Evolutionary conservation across 2,888 invertebrate genomes (phyloP).

Genomic region (Eupeodes latifasciatus): DNA sequence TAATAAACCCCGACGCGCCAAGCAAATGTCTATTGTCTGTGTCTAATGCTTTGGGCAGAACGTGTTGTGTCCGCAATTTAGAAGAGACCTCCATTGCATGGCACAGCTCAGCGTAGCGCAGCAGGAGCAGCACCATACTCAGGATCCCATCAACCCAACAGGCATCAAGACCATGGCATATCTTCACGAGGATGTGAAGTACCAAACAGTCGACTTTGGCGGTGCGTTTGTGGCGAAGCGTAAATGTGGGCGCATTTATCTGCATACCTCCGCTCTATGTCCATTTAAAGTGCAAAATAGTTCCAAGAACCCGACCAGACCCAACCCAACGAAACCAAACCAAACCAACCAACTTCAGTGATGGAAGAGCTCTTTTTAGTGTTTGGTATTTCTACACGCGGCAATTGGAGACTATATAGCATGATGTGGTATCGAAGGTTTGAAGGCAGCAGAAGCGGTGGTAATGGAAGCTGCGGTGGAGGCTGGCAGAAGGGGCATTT

Average conservation of each 20-base stretch:
- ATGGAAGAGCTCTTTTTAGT: constrained; percentile 18
- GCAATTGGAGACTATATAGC: neutral
- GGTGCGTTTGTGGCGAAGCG: constrained; percentile 38
- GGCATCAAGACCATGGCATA: neutral
- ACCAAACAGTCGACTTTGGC: constrained; percentile 49
- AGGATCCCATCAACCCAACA: neutral
- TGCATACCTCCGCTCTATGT: constrained; percentile 3
- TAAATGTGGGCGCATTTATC: constrained; percentile 7
- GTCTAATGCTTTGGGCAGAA: constrained; percentile 58
- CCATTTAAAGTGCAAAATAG: constrained; percentile 36
- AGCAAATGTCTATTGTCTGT: constrained; percentile 43
- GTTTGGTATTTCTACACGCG: neutral
- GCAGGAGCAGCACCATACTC: no score
- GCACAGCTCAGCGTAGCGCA: no score
- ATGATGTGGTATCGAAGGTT: constrained; percentile 3
- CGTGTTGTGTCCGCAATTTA: constrained; percentile 39
- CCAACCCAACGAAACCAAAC: neutral
- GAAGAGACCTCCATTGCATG: constrained; percentile 12
- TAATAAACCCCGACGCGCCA: constrained; percentile 64
- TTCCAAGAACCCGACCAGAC: neutral
- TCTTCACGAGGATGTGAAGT: constrained; percentile 11
- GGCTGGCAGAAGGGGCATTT: constrained; percentile 28
- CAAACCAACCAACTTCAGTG: constrained; percentile 27
- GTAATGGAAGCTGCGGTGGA: neutral
- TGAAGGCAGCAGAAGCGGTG: no score